Base-by-base conservation (phyloP, 92 coral and sea anemone species). In the Nematostella vectensis region DNA sequence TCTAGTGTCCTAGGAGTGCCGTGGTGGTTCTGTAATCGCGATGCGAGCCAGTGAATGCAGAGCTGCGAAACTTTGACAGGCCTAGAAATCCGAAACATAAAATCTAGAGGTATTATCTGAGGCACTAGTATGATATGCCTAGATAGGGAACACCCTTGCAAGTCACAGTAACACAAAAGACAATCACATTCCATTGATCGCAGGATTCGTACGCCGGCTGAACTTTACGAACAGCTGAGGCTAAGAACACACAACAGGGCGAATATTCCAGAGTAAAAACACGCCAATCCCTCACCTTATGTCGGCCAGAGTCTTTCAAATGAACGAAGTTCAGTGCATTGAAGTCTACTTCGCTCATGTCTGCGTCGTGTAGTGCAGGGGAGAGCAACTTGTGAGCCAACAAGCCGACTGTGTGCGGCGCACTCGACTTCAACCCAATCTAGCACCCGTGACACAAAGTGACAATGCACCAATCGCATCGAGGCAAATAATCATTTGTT, bases 301-400 rank as follows among this genome's bases (percentile, higher is more conserved):
- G 30, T 48, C 69, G 72, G 47, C 70, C 72, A 2, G 75, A 68
- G 21, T 16, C 29, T 53, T 58, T 68, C 20, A 57, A 49, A 44
- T 68, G 75, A 15, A 58, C 58, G 64, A 85, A 85, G 27, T 57
- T 65, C 71, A 85, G 70, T 31, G 78, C 63, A 27, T 71, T 63
- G 47, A 78, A 85, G 59, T 85, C 95, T 0, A 29, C 54, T 22
- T 42, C 62, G 66, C 71, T 54, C 83, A 77, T 70, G 56, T 21
- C 52, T 49, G 61, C 53, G 54, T 11, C 55, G 4, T 33, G 8
- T 33, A 15, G 8, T 24, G 51, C 17, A 37, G 31, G 8, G 21
- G 68, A 64, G 42, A 42, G 58, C 28, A 64, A 52, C 42, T 58
- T 24, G 44, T 53, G 50, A 58, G 61, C 61, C 59, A 60, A 11